Percentiles rank a stretch among this genome's conserved stretches.
Evolutionary conservation across 2,113 vertebrate species (phyloP).

Genomic region (Ctenodactylus gundi): DNA sequence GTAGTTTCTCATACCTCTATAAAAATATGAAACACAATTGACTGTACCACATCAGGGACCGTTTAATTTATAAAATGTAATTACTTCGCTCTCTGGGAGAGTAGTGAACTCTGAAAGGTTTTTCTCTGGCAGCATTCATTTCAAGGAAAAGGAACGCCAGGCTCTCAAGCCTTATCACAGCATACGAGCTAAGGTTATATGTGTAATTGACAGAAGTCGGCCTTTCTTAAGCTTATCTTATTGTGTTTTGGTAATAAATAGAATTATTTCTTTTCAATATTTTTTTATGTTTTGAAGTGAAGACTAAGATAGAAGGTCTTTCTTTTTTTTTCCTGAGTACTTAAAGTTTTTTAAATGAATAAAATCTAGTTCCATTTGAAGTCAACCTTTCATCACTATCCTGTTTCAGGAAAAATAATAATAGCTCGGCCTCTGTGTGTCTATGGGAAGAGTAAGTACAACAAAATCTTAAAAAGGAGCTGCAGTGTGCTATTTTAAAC

Average conservation of each 20-base stretch:
- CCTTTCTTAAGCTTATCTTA: background rate
- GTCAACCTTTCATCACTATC: background rate
- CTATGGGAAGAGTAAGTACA: background rate
- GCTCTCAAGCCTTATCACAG: background rate
- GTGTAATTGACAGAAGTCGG: background rate
- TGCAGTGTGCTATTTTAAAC: background rate
- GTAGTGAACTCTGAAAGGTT: background rate
- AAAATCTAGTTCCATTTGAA: slow-evolving; percentile 30
- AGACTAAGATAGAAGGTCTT: background rate
- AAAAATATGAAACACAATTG: background rate
- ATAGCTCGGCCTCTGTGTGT: slow-evolving; percentile 51
- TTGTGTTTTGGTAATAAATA: slow-evolving; percentile 20
- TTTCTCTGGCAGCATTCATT: background rate
- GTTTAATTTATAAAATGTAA: background rate
- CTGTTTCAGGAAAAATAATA: slow-evolving; percentile 39
- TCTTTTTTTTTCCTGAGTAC: background rate
- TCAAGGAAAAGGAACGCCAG: background rate
- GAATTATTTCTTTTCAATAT: slow-evolving; percentile 34
- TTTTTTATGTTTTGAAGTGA: slow-evolving; percentile 40
- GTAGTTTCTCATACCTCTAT: background rate
- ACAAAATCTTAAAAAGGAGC: slow-evolving; percentile 5
- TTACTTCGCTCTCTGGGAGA: background rate
- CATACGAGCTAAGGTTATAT: background rate
- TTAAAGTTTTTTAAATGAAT: background rate
- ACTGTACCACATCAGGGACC: background rate